phyloP scores from a whole-genome alignment of 2,888 invertebrate genomes.

The Altica lythri region DNA sequence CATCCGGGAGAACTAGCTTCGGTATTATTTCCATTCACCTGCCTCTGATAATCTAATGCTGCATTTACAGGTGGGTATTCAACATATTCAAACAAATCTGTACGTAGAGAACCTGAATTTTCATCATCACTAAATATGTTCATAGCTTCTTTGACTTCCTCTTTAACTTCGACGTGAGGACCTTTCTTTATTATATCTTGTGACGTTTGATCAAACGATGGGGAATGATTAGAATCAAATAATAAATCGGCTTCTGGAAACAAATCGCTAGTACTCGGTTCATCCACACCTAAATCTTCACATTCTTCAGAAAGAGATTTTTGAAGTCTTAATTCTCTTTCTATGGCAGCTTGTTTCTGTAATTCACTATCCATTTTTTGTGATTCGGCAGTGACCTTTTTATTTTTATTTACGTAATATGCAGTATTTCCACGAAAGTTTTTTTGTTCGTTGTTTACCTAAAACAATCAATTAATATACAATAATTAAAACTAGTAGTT shows the following conservation, averaged over 20 bases:
- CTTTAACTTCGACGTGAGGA: slow-evolving; percentile 38
- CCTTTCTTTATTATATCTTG: slow-evolving; percentile 53
- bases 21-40: slow-evolving; percentile 50
- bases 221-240: slow-evolving; percentile 74
- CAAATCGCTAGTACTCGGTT: slow-evolving; percentile 77
- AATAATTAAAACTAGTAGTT: no score
- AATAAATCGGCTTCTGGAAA: slow-evolving; percentile 78
- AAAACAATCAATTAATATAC: no score
- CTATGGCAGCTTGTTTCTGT: slow-evolving; percentile 61
- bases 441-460: slow-evolving; percentile 45
- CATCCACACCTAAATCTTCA: slow-evolving; percentile 78
- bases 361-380: slow-evolving; percentile 52
- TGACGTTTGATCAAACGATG: slow-evolving; percentile 64
- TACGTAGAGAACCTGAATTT: slow-evolving; percentile 49
- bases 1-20: slow-evolving; percentile 48
- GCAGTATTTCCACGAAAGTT: slow-evolving; percentile 47
- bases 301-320: slow-evolving; percentile 79
- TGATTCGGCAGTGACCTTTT: slow-evolving; percentile 43
- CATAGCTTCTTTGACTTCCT: slow-evolving; percentile 50
- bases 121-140: slow-evolving; percentile 54
- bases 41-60: slow-evolving; percentile 48
- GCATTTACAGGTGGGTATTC: slow-evolving; percentile 51
- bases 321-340: slow-evolving; percentile 64
- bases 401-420: slow-evolving; percentile 51
- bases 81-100: slow-evolving; percentile 55